Conservation (phyloP, 2,797 vertebrate species). For the Leuciscus waleckii region DNA sequence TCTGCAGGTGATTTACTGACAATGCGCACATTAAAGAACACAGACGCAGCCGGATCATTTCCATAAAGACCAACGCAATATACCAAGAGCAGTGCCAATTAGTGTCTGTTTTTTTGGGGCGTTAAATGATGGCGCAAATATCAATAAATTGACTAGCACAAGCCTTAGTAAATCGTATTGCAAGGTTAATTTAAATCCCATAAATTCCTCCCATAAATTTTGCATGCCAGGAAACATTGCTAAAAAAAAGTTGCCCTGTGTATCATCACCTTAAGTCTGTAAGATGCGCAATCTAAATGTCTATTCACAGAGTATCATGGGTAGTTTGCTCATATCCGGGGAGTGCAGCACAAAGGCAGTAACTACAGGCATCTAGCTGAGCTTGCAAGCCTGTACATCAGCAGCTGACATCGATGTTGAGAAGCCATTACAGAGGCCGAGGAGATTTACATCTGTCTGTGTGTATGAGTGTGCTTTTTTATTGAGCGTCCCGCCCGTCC, state of each 20-base stretch:
- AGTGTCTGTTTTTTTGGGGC: not conserved
- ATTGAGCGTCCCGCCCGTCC: slow-evolving; percentile 44
- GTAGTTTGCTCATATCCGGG: not conserved
- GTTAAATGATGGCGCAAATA: no score
- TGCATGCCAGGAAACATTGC: no score
- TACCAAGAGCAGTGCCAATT: not conserved
- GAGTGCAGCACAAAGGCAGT: slow-evolving; percentile 33
- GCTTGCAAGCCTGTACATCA: slow-evolving; percentile 50
- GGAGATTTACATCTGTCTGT: slow-evolving; percentile 45
- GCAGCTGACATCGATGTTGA: slow-evolving; percentile 45
- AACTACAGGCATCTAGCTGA: slow-evolving; percentile 42
- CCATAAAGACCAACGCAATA: not conserved
- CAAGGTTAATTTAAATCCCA: no score
- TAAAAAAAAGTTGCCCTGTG: no score
- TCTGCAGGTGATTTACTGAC: no score
- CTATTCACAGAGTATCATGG: slow-evolving; percentile 1
- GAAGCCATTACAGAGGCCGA: slow-evolving; percentile 46
- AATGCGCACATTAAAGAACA: not conserved
- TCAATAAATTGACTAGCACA: not conserved
- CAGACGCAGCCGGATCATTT: not conserved
- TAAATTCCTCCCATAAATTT: no score
- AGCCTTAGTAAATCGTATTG: not conserved
- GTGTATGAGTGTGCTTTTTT: slow-evolving; percentile 48
- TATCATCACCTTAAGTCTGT: not conserved
- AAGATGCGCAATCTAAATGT: slow-evolving; percentile 1